Base-by-base conservation (phyloP, 2,113 vertebrate species). In the Haliaeetus leucogaster region DNA sequence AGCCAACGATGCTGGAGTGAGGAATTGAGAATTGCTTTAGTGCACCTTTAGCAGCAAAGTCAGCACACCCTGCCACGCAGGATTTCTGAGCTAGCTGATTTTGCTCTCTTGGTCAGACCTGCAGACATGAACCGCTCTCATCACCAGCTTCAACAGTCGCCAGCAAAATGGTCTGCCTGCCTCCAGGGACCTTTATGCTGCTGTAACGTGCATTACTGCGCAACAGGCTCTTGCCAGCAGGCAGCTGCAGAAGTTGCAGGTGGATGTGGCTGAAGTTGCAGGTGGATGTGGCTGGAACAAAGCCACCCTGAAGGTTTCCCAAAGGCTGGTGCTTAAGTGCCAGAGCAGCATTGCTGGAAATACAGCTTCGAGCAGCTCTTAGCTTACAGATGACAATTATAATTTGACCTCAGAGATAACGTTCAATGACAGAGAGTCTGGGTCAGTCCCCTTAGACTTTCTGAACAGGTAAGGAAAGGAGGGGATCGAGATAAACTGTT, bases 201-300 rank as follows among this genome's bases (percentile, higher is more conserved):
- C 80, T 21, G 52, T 10, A 21, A 21, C 1, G 7, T n/a, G 5
- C 43, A 0, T 3, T 18, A 2, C 63, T 25, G 73, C 6, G 5
- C 34, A 15, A 6, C 45, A 38, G 62, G 4, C 36, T 10, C 36
- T 10, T 25, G 47, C 68, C 58, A 20, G 43, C n/a, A 56, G 50
- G 67, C 66, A 70, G 50, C 78, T 66, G 62, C 43, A 25, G 7
- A 32, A 14, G 52, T 1, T 70, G 67, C 58, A 32, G 59, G 43
- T 34, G 83, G 76, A 55, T 1, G 6, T 12, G 61, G 48, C 43
- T 81, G 86, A 32, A 14, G 52, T 1, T 70, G 67, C 58, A 32
- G 59, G 43, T 34, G 83, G 76, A 55, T 1, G 6, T 12, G 61
- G 48, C 43, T 81, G 86, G 61, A 32, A 73, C 2, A 11, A 68